These are phyloP conservation scores for Laterallus jamaicensis DNA, from an alignment of 2,113 vertebrate species.

Conservation along the genomic window DNA sequence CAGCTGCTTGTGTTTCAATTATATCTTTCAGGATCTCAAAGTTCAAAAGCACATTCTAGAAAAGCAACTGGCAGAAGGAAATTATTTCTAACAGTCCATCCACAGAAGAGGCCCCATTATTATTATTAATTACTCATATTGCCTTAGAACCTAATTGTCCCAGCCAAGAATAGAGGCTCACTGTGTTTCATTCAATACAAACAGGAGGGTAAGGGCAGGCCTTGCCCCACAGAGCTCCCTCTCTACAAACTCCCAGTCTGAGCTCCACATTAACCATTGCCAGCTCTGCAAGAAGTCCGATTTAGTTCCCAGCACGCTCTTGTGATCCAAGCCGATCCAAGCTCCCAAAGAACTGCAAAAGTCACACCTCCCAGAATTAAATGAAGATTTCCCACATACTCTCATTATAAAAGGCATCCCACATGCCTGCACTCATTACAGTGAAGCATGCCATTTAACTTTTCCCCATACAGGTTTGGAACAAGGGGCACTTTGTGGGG, in stretches of 20 bases:
- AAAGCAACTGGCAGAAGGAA: constrained; percentile 51
- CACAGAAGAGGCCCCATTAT: constrained; percentile 36
- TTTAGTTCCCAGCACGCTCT: background rate
- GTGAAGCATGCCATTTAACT: background rate
- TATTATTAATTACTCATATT: constrained; percentile 61
- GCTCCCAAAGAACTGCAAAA: background rate
- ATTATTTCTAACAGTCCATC: constrained; percentile 39
- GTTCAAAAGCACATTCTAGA: constrained; percentile 60
- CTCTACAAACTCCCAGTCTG: background rate
- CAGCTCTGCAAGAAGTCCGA: background rate
- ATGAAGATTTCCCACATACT: background rate
- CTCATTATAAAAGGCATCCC: background rate
- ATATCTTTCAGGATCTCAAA: constrained; percentile 38
- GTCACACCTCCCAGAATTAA: background rate
- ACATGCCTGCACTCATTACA: background rate
- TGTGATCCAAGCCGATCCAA: accelerated
- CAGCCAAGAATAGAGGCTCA: constrained; percentile 11
- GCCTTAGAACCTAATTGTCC: constrained; percentile 6
- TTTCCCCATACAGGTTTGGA: background rate
- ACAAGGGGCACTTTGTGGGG: background rate
- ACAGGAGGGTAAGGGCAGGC: background rate
- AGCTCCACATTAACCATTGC: background rate
- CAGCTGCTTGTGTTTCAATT: constrained; percentile 44
- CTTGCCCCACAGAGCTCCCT: background rate
- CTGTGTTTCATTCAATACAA: background rate